phyloP scores from a whole-genome alignment of 2,888 invertebrate genomes.

The Epinotia demarniana region DNA sequence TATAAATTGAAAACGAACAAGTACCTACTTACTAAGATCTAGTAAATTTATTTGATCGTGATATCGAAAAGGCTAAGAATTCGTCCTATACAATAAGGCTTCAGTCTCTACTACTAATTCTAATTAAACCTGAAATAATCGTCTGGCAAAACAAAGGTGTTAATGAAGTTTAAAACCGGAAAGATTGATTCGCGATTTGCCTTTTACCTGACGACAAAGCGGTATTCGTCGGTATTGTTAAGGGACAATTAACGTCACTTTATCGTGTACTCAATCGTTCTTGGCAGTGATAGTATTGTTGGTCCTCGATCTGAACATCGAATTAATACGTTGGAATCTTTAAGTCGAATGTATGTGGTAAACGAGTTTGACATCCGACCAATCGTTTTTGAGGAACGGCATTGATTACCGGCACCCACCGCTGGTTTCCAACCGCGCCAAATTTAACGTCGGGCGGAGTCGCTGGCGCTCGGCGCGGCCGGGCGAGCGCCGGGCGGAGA shows the following conservation, averaged over 20 bases:
- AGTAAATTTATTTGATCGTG: too few relatives aligned
- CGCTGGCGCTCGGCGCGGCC: conserved; percentile 69
- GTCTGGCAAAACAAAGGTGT: neutral
- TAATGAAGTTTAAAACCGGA: conserved; percentile 1
- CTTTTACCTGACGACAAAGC: conserved; percentile 5
- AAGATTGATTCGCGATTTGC: conserved; percentile 5
- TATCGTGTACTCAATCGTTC: conserved; percentile 42
- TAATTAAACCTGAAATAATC: neutral
- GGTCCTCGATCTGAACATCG: conserved; percentile 72
- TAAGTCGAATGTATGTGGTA: conserved; percentile 11
- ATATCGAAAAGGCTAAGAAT: too few relatives aligned
- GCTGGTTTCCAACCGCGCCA: conserved; percentile 81
- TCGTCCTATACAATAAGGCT: neutral
- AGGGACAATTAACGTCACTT: conserved; percentile 33
- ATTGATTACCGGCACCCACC: conserved; percentile 79
- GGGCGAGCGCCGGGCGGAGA: conserved; percentile 51
- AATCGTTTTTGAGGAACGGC: conserved; percentile 22
- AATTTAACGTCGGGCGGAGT: conserved; percentile 81
- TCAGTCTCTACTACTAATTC: too few relatives aligned
- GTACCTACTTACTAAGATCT: too few relatives aligned
- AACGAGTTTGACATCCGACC: conserved; percentile 19
- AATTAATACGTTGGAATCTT: conserved; percentile 48
- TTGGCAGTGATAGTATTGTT: conserved; percentile 62
- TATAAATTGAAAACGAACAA: too few relatives aligned
- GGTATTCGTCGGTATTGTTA: conserved; percentile 14